Conservation (phyloP, 2,113 vertebrate genomes). For the Festucalex cinctus region DNA sequence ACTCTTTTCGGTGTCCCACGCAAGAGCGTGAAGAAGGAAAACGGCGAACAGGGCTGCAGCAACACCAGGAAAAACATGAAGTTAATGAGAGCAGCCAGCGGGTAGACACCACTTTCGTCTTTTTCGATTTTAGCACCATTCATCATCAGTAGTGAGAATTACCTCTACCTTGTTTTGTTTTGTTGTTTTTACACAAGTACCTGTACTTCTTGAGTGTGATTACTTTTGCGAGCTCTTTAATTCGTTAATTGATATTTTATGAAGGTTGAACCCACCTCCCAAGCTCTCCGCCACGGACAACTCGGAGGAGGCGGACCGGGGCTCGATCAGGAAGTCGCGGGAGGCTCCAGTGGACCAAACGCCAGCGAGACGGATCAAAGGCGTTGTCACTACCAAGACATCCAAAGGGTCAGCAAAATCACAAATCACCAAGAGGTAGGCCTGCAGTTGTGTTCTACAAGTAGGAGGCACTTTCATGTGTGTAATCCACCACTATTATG, state of each 20-base stretch:
- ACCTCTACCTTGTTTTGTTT: too few species aligned
- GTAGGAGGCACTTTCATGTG: too few species aligned
- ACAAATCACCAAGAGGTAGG: constrained; percentile 82
- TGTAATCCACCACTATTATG: too few species aligned
- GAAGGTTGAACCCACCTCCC: constrained; percentile 49
- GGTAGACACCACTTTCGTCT: constrained; percentile 70
- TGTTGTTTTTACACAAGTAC: background rate
- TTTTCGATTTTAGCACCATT: background rate
- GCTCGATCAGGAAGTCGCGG: constrained; percentile 29
- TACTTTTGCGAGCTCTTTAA: background rate
- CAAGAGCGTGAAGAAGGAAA: constrained; percentile 86
- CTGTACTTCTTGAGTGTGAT: background rate
- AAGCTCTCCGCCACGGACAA: constrained; percentile 26
- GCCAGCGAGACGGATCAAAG: constrained; percentile 40
- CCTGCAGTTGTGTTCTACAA: background rate
- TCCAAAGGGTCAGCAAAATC: constrained; percentile 66
- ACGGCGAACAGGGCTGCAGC: constrained; percentile 73
- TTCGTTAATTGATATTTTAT: background rate
- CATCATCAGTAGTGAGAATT: background rate
- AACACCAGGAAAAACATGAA: constrained; percentile 85
- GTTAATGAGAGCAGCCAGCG: constrained; percentile 82
- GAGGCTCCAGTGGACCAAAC: constrained; percentile 22
- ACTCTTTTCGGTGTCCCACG: constrained; percentile 70
- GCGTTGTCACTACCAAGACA: constrained; percentile 18
- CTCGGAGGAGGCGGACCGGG: constrained; percentile 40